Evolutionary conservation across 2,888 invertebrate genomes (phyloP).

Genomic region (Melikaiella ostensackeni): DNA sequence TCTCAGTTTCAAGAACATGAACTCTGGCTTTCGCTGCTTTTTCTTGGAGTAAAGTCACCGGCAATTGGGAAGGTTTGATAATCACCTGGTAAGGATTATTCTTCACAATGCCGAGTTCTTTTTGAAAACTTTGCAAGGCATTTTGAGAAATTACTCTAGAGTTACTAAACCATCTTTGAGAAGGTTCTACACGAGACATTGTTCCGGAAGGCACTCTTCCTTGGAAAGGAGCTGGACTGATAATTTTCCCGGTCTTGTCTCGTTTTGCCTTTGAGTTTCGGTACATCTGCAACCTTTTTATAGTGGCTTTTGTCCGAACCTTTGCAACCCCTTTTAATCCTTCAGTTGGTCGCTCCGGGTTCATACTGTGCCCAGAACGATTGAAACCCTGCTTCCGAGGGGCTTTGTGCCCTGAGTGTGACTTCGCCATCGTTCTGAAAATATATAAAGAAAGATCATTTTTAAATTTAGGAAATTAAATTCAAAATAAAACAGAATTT

Average conservation of each 20-base stretch:
- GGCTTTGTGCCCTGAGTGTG: slow-evolving; percentile 84
- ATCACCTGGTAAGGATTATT: slow-evolving; percentile 98
- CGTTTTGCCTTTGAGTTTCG: slow-evolving; percentile 97
- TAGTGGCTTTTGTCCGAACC: slow-evolving; percentile 93
- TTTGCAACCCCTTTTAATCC: slow-evolving; percentile 91
- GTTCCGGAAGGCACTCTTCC: slow-evolving; percentile 92
- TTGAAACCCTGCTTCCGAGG: slow-evolving; percentile 92
- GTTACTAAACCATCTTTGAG: slow-evolving; percentile 99
- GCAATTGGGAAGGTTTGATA: slow-evolving; percentile 96
- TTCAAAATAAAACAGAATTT: too few species aligned
- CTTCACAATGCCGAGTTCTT: slow-evolving; percentile 95
- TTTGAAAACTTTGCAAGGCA: slow-evolving; percentile 93
- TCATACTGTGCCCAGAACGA: slow-evolving; percentile 94
- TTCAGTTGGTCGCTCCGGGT: slow-evolving; percentile 90
- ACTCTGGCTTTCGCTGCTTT: slow-evolving; percentile 93
- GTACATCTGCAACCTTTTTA: slow-evolving; percentile 98
- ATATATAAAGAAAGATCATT: background rate
- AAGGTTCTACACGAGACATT: slow-evolving; percentile 96
- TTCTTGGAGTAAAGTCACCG: slow-evolving; percentile 96
- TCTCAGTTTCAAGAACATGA: slow-evolving; percentile 97
- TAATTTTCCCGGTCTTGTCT: slow-evolving; percentile 92
- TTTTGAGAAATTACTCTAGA: slow-evolving; percentile 97
- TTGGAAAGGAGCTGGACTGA: slow-evolving; percentile 97
- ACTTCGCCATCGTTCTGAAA: slow-evolving; percentile 84
- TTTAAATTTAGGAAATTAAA: too few species aligned